Base-by-base conservation (phyloP, 2,797 vertebrate species). In the Pampus argenteus region DNA sequence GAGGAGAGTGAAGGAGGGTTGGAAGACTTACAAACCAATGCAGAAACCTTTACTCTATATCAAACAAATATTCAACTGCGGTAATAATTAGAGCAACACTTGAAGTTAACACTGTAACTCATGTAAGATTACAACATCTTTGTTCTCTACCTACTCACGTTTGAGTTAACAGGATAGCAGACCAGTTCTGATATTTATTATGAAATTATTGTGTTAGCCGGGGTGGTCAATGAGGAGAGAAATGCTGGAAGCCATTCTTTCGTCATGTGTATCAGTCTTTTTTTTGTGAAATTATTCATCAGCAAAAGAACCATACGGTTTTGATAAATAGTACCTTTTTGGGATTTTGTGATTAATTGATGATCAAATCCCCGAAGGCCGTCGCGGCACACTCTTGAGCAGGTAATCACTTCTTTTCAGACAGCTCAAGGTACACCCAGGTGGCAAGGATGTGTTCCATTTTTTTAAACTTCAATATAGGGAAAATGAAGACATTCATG, bases 361-460 rank as follows among this genome's bases (percentile, higher is more conserved):
- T 90, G 88, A 92, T 87, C 71, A 86, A 86, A 89, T 84, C 74
- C 81, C 75, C 73, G 88, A 90, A 87, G 86, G 87, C 74, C 88
- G 82, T 59, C 23, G 79, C 49, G 9, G 40, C 79, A 74, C 73
- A 78, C 72, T 85, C 66, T 44, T 44, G 74, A 87, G 89, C 68
- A 81, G 77, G 82, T 89, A 93, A 92, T 93, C 78, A 62, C 82
- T 92, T 91, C 75, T 82, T 86, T 78, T 88, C 81, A 84, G 91
- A 91, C 89, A 87, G 87, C 88, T 91, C 88, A 90, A 93, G 89
- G 89, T 91, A 89, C 78, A 89, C 79, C 82, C 79, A 87, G 79
- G 87, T 86, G 82, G 79, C 61, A 74, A 85, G 49, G 82, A 90
- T 82, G 78, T 76, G 71, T 66, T 89, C 80, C 69, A 84, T 89